phyloP scores from a whole-genome alignment of 2,888 invertebrate genomes.

The Halocaridina rubra region DNA sequence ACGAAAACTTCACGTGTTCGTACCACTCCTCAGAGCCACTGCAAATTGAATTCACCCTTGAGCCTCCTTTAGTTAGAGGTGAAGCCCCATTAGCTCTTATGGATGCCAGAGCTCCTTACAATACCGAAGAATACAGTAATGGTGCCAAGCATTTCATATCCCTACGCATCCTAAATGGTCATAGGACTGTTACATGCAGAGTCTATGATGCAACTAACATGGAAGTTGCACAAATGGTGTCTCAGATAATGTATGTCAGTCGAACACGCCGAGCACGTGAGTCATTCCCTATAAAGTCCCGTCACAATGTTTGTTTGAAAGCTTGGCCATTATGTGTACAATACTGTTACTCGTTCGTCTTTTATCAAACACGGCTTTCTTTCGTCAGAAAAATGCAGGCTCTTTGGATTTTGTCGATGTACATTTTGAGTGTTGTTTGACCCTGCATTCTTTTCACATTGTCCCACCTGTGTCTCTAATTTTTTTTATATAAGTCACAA shows the following conservation, averaged over 20 bases:
- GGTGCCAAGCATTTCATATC: constrained; percentile 34
- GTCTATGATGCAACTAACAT: constrained; percentile 40
- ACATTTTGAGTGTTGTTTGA: too few relatives aligned
- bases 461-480: too few relatives aligned
- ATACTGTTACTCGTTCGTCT: too few relatives aligned
- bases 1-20: constrained; percentile 51
- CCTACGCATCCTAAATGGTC: constrained; percentile 38
- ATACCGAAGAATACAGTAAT: constrained; percentile 33
- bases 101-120: constrained; percentile 13
- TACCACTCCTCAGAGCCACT: constrained; percentile 47
- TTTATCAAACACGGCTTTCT: too few relatives aligned
- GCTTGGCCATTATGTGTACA: too few relatives aligned
- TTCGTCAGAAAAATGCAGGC: too few relatives aligned
- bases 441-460: too few relatives aligned
- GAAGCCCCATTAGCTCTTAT: constrained; percentile 12
- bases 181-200: constrained; percentile 43
- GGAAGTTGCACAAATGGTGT: constrained; percentile 48
- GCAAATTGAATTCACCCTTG: constrained; percentile 24
- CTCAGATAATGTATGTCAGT: constrained; percentile 39
- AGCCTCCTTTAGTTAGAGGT: constrained; percentile 11
- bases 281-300: too few relatives aligned
- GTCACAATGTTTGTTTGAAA: too few relatives aligned
- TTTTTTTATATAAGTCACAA: too few relatives aligned
- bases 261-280: constrained; percentile 19
- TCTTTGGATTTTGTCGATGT: too few relatives aligned